phyloP scores from a whole-genome alignment of 1,140 invertebrate genomes.

The Magallana gigas region DNA sequence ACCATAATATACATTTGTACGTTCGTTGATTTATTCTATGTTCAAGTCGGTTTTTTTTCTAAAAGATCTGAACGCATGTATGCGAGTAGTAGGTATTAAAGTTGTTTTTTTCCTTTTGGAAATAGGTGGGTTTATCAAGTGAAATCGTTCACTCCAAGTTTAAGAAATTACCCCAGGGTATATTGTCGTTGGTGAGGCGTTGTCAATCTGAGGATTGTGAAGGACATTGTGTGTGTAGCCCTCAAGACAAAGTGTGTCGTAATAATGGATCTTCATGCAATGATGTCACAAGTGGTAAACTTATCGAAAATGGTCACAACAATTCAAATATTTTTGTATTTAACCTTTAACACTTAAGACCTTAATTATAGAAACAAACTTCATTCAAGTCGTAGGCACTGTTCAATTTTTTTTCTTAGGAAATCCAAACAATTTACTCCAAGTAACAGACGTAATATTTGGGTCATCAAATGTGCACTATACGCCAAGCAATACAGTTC shows the following conservation, averaged over 20 bases:
- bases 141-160: constrained; percentile 55
- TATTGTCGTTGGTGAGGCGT: constrained; percentile 50
- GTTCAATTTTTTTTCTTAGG: background rate
- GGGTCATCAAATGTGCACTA: background rate
- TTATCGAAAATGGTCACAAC: background rate
- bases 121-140: constrained; percentile 61
- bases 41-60: background rate
- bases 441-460: background rate
- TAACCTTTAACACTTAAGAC: background rate
- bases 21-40: background rate
- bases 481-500: background rate
- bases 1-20: background rate
- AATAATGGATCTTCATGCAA: background rate
- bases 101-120: background rate
- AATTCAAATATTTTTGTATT: background rate
- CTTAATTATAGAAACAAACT: background rate
- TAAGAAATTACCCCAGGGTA: constrained; percentile 37
- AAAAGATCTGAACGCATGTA: background rate
- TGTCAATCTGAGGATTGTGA: constrained; percentile 56
- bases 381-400: background rate
- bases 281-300: constrained; percentile 17
- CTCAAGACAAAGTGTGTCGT: constrained; percentile 51
- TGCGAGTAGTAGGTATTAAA: too few species aligned
- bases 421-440: constrained; percentile 4
- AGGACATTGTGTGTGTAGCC: constrained; percentile 62